Evolutionary conservation across 64 coral and sea anemone species (phyloP).

Genomic region (Montipora capricornis): DNA sequence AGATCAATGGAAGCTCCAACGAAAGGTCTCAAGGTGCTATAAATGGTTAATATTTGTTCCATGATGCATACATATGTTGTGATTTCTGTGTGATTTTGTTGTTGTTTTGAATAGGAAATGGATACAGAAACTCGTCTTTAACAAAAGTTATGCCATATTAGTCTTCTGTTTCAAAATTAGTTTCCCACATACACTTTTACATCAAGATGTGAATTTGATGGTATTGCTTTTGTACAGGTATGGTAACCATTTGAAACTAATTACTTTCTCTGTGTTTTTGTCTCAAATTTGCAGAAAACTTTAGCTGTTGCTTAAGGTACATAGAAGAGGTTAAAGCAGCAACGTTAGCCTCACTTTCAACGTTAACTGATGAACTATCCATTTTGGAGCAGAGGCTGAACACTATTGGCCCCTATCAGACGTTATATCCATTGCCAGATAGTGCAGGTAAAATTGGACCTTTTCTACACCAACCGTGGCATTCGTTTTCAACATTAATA

Average conservation of each 20-base stretch:
- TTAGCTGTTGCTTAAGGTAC: conserved; percentile 4
- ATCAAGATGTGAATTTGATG: too few species aligned
- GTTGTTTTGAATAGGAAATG: too few species aligned
- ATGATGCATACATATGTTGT: too few species aligned
- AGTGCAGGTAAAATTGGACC: conserved; percentile 1
- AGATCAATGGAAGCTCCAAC: background rate
- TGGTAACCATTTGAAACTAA: too few species aligned
- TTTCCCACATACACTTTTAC: background rate
- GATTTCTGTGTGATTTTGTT: too few species aligned
- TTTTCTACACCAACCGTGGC: too few species aligned
- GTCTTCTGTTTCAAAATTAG: too few species aligned
- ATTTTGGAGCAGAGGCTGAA: background rate
- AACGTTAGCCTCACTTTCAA: background rate
- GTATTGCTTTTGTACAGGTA: too few species aligned
- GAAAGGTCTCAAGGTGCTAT: background rate
- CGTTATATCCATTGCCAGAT: conserved; percentile 9
- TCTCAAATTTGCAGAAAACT: background rate
- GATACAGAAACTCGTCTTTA: too few species aligned
- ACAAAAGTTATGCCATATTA: background rate
- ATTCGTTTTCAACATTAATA: too few species aligned
- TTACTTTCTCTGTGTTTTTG: background rate
- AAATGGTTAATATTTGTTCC: background rate
- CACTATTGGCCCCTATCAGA: background rate
- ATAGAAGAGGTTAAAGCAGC: background rate
- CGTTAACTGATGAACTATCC: background rate